Conservation (phyloP, 2,113 vertebrate genomes). For the Telmatochromis sp. region DNA sequence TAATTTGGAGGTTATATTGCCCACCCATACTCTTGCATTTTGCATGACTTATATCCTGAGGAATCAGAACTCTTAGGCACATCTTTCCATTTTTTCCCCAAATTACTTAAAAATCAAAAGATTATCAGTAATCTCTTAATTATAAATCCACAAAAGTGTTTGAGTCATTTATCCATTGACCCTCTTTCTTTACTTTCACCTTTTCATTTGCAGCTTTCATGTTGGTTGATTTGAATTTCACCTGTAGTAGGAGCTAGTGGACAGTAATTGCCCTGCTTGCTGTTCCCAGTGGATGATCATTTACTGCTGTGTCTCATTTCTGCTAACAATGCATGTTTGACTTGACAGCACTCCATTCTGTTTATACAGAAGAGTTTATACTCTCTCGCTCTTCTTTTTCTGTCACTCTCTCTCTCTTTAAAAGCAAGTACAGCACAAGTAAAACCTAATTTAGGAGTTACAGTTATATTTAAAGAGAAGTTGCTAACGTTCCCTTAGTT, state of each 20-base stretch:
- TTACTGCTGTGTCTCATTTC: conserved; percentile 18
- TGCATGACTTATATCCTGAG: background rate
- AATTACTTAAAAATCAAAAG: background rate
- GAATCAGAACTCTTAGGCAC: background rate
- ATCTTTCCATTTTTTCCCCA: background rate
- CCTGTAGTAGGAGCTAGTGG: background rate
- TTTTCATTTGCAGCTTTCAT: background rate
- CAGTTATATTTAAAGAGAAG: background rate
- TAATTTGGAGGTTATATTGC: background rate
- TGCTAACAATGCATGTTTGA: conserved; percentile 29
- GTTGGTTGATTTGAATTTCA: conserved; percentile 5
- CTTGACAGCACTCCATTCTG: background rate
- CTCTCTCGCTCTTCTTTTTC: background rate
- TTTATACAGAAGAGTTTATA: background rate
- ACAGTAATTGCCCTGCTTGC: conserved; percentile 22
- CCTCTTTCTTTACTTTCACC: background rate
- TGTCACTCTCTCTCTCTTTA: background rate
- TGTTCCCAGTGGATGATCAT: background rate
- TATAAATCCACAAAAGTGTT: background rate
- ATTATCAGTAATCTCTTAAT: background rate
- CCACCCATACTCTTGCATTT: background rate
- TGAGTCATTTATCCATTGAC: background rate
- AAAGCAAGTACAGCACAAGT: background rate
- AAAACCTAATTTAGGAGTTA: background rate
- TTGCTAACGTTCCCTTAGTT: background rate